phyloP scores from a whole-genome alignment of 2,797 vertebrate genomes.

The Microcaecilia unicolor region DNA sequence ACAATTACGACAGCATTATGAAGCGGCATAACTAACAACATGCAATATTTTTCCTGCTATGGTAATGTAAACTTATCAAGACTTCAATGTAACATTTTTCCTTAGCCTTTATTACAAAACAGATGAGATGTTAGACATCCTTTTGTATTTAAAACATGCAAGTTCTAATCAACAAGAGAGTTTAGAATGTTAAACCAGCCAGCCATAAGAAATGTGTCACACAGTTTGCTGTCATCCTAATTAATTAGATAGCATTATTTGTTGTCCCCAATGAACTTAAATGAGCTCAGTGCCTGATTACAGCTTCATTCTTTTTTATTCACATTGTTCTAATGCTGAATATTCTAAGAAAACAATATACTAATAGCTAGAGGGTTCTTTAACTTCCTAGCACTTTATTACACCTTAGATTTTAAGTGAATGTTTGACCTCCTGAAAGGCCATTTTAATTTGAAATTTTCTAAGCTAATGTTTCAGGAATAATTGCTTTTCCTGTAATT shows the following conservation, averaged over 20 bases:
- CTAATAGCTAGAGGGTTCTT: background rate
- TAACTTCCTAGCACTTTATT: conserved; percentile 5
- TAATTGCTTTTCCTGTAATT: conserved; percentile 27
- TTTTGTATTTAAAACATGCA: conserved; percentile 54
- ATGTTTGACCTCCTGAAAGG: conserved; percentile 15
- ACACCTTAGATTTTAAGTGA: conserved; percentile 3
- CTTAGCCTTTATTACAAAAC: conserved; percentile 39
- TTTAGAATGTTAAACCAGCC: conserved; percentile 57
- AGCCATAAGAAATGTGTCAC: conserved; percentile 60
- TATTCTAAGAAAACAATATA: conserved; percentile 3
- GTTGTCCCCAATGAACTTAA: conserved; percentile 46
- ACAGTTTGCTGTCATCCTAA: conserved; percentile 58
- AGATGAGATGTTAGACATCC: conserved; percentile 58
- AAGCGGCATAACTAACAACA: conserved; percentile 20
- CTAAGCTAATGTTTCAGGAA: conserved; percentile 7
- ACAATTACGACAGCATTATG: conserved; percentile 14
- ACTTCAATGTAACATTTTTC: conserved; percentile 25
- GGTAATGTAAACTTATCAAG: conserved; percentile 40
- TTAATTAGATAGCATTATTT: conserved; percentile 68
- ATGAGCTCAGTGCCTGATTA: conserved; percentile 48
- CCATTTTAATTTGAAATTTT: conserved; percentile 30
- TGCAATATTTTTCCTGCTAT: conserved; percentile 31
- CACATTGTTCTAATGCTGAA: conserved; percentile 15
- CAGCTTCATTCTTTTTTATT: conserved; percentile 41
- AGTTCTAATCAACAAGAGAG: conserved; percentile 56